Base-by-base conservation (phyloP, 1,140 invertebrate genomes). In the Drosophila nigromelanica region DNA sequence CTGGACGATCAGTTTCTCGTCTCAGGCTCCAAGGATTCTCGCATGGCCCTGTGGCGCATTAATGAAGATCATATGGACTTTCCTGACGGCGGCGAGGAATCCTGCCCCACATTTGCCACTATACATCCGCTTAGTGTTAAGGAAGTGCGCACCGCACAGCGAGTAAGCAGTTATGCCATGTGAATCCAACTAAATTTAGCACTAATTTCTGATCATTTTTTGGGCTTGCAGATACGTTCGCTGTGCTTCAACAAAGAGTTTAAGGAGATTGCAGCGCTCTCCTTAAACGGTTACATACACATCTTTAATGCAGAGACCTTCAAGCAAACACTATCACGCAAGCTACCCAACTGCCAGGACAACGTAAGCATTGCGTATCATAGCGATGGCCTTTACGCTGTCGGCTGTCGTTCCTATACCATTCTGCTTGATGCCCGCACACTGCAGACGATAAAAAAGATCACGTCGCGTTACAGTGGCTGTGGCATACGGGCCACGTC, bases 1-100 rank as follows among this genome's bases (percentile, higher is more conserved):
- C 91, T 99, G 48, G 98, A 99, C 92, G 98, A 99, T 93, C 96
- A 98, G 91, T 98, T 98, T 93, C 92, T 99, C 54, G 97, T 99
- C 14, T 97, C 97, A 21, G 98, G 98, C 4, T 98, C 97, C 0
- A 94, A 97, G 67, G 98, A 99, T 91, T 97, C 97, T 1, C 96
- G 95, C 91, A 94, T 97, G 93, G 95, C 95, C 47, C 92, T 97
- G 40, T 97, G 96, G 96, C 93, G 95, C 66, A 95, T 96, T 40
- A 93, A 93, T 69, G 93, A 93, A 66, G 93, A 94, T 77, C 90
- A 93, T 27, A 93, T 93, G 45, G 94, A 94, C 69, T 93, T 93
- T 15, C 93, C 93, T 0, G 93, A 94, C 27, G 85, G 90, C 10
- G 92, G 92, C 55, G 80, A 93, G 72, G 93, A 93, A 56, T 89